Conservation (phyloP, 2,888 invertebrate genomes). For the Patella caerulea region DNA sequence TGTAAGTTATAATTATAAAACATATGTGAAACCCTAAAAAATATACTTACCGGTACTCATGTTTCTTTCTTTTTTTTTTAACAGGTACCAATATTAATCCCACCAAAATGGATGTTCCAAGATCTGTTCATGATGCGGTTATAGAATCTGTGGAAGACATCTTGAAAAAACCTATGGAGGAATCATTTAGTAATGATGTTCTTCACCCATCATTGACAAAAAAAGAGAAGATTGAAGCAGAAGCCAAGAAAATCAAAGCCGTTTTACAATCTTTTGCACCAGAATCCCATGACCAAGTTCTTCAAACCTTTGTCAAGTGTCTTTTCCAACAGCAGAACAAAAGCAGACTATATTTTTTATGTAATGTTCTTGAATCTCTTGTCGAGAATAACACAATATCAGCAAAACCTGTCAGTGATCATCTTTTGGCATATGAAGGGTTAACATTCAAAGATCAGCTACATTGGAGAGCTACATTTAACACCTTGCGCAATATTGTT, state of each 20-base stretch:
- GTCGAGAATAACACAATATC: constrained; percentile 80
- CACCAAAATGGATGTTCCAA: too few species aligned
- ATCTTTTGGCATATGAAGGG: constrained; percentile 86
- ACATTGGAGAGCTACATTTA: constrained; percentile 92
- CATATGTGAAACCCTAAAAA: too few species aligned
- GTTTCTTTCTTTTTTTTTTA: too few species aligned
- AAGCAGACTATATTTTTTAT: constrained; percentile 82
- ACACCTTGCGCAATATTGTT: constrained; percentile 86
- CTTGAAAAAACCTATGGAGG: constrained; percentile 75
- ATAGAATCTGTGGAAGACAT: not conserved
- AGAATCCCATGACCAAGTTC: constrained; percentile 82
- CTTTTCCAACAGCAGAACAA: constrained; percentile 83
- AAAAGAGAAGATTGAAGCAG: constrained; percentile 74
- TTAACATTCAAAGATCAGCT: constrained; percentile 85
- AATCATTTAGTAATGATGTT: constrained; percentile 90
- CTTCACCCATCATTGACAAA: constrained; percentile 83
- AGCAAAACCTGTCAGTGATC: constrained; percentile 81
- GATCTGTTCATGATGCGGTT: too few species aligned
- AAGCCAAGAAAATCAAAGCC: not conserved
- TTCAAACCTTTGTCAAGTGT: constrained; percentile 83
- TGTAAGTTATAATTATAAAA: too few species aligned
- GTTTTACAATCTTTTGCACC: constrained; percentile 23
- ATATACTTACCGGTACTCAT: too few species aligned
- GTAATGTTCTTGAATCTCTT: constrained; percentile 82
- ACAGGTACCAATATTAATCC: too few species aligned